These are phyloP conservation scores for Pogonognathellus flavescens DNA, from an alignment of 1,140 invertebrate species.

Conservation along the genomic window DNA sequence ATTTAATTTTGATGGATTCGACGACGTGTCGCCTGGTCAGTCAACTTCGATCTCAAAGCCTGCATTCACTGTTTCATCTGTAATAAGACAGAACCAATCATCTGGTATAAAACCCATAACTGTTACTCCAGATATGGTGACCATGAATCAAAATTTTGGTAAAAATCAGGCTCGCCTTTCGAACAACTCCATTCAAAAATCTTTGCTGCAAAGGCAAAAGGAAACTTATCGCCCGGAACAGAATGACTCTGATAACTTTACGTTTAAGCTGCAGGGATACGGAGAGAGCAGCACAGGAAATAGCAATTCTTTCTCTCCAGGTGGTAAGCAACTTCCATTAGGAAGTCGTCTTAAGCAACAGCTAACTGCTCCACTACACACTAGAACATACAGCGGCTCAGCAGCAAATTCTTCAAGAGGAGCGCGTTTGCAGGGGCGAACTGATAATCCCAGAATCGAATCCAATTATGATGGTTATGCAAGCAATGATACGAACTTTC, in stretches of 20 bases:
- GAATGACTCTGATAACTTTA: background rate
- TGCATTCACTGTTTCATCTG: background rate
- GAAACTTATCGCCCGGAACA: background rate
- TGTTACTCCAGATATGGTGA: background rate
- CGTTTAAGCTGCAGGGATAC: conserved; percentile 19
- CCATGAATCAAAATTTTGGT: background rate
- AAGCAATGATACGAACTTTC: conserved; percentile 6
- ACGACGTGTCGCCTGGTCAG: background rate
- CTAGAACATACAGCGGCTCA: background rate
- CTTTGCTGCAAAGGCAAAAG: background rate
- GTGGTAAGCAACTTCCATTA: background rate
- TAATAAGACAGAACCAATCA: background rate
- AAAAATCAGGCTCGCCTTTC: background rate
- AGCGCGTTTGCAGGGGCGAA: background rate
- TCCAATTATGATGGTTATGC: background rate
- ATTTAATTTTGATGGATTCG: conserved; percentile 49
- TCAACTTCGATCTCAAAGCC: background rate
- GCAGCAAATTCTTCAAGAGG: background rate
- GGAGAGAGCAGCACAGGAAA: conserved; percentile 4
- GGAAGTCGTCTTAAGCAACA: background rate
- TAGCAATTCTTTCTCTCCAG: background rate
- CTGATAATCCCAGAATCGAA: background rate
- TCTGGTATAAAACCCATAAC: background rate
- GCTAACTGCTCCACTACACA: background rate
- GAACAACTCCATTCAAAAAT: background rate